A percentile compares a stretch with the other conserved stretches of the same genome.
phyloP scores from a whole-genome alignment of 2,888 invertebrate species.

The Marronus borbonicus region DNA sequence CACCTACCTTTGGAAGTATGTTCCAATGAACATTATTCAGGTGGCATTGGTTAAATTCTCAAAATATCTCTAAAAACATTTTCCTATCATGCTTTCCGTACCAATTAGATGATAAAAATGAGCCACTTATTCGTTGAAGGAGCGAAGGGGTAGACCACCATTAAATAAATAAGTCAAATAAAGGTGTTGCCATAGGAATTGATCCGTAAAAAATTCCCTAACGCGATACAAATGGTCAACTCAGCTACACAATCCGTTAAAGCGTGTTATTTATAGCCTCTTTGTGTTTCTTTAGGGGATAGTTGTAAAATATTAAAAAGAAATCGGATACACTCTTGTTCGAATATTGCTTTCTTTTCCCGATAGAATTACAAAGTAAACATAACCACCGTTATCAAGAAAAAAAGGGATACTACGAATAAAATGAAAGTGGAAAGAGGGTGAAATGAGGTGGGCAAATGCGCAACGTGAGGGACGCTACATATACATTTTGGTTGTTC shows the following conservation, averaged over 20 bases:
- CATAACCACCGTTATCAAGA: conserved; percentile 18
- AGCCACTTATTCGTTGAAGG: too few species aligned
- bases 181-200: neutral
- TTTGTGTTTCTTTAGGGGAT: conserved; percentile 34
- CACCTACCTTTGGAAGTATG: too few species aligned
- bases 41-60: too few species aligned
- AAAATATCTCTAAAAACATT: too few species aligned
- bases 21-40: too few species aligned
- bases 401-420: conserved; percentile 7
- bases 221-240: neutral
- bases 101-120: too few species aligned
- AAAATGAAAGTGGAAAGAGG: neutral
- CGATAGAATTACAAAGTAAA: conserved; percentile 36
- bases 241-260: conserved; percentile 21
- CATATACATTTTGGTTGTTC: conserved; percentile 26
- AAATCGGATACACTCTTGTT: conserved; percentile 33
- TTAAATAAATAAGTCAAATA: neutral
- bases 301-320: conserved; percentile 37
- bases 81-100: too few species aligned
- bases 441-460: conserved; percentile 12
- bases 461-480: conserved; percentile 4
- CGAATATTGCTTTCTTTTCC: conserved; percentile 35
- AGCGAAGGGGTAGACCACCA: neutral
- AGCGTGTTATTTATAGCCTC: conserved; percentile 21
- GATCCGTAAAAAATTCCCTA: neutral